A percentile compares a stretch with the other conserved stretches of the same genome.
These are phyloP conservation scores for Epicauta chinensis DNA, from an alignment of 1,140 invertebrate species.

Conservation along the genomic window DNA sequence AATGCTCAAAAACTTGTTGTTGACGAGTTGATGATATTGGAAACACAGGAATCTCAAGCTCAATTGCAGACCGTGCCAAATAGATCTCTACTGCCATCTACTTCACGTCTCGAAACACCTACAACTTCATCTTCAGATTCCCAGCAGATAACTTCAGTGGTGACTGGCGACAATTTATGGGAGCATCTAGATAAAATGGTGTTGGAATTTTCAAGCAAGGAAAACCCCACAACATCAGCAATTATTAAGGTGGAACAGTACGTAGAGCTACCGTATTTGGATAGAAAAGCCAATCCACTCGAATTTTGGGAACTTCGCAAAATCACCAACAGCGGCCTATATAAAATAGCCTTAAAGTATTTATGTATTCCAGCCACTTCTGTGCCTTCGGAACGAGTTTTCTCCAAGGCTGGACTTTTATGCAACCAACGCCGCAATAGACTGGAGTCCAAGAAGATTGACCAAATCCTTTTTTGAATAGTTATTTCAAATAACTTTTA, in stretches of 20 bases:
- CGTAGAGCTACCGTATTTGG: constrained; percentile 26
- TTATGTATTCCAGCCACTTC: constrained; percentile 36
- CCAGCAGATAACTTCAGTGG: too few species aligned
- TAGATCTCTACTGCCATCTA: too few species aligned
- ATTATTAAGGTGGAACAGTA: constrained; percentile 29
- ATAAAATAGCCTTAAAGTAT: constrained; percentile 35
- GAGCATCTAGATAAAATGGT: constrained; percentile 23
- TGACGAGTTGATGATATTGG: too few species aligned
- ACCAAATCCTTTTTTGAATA: too few species aligned
- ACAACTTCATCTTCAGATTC: too few species aligned
- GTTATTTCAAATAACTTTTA: too few species aligned
- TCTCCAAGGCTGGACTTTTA: constrained; percentile 35
- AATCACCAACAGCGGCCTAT: constrained; percentile 29
- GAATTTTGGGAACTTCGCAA: constrained; percentile 27
- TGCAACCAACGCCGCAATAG: too few species aligned
- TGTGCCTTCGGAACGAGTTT: constrained; percentile 39
- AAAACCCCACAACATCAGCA: constrained; percentile 23
- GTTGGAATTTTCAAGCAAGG: constrained; percentile 21
- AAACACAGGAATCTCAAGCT: too few species aligned
- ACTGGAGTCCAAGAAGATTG: too few species aligned
- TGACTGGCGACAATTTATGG: constrained; percentile 15
- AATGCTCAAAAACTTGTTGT: too few species aligned
- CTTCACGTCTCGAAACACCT: too few species aligned
- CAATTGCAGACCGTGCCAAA: not conserved
- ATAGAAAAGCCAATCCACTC: constrained; percentile 14